Percentiles rank a stretch among this genome's conserved stretches.
These are phyloP conservation scores for Rhyzopertha dominica DNA, from an alignment of 1,140 invertebrate species.

Conservation along the genomic window DNA sequence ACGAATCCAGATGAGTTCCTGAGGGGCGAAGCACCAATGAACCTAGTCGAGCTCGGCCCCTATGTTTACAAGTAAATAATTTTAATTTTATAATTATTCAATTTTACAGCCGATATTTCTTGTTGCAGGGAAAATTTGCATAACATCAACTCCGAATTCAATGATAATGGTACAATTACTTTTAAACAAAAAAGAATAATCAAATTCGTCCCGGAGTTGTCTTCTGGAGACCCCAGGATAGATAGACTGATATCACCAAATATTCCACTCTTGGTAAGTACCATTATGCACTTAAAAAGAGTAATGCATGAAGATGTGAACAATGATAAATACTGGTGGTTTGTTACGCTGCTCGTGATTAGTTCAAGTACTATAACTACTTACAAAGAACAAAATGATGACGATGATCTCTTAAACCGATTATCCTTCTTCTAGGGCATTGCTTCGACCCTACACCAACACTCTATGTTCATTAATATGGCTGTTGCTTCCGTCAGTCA, in stretches of 20 bases:
- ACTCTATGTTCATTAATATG: conserved; percentile 56
- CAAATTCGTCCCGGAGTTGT: conserved; percentile 62
- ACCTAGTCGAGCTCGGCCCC: conserved; percentile 73
- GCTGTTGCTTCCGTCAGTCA: conserved; percentile 58
- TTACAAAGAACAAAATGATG: too few species aligned
- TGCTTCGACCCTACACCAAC: conserved; percentile 53
- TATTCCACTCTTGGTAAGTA: conserved; percentile 69
- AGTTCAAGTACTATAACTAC: too few species aligned
- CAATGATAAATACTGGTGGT: too few species aligned
- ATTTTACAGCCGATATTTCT: conserved; percentile 9
- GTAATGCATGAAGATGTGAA: too few species aligned
- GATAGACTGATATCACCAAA: conserved; percentile 69
- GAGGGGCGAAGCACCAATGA: conserved; percentile 62
- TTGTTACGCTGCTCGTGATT: too few species aligned
- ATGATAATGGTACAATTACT: conserved; percentile 71
- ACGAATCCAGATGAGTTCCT: conserved; percentile 72
- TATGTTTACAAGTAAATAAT: conserved; percentile 75
- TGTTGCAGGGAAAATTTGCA: conserved; percentile 61
- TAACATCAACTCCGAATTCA: conserved; percentile 62
- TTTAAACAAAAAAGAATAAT: conserved; percentile 65
- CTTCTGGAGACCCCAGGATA: conserved; percentile 58
- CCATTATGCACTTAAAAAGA: too few species aligned
- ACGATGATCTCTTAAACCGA: too few species aligned
- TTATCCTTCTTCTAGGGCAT: conserved; percentile 53
- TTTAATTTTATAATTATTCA: conserved; percentile 13